Conservation (phyloP, 2,888 invertebrate species). For the Cotesia congregata region DNA sequence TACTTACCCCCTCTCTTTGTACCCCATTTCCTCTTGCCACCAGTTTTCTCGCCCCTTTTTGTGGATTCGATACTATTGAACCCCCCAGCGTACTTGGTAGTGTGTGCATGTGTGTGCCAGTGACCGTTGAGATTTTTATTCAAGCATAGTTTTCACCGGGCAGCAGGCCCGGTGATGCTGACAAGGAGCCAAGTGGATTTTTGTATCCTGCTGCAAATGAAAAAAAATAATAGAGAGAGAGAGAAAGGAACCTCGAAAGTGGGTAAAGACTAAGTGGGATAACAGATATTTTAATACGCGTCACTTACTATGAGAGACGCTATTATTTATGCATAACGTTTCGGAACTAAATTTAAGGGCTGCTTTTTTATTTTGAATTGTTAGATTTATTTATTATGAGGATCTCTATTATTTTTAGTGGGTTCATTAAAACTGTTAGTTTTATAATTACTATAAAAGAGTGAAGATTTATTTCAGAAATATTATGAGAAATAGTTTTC, state of each 20-base stretch:
- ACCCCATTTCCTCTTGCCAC: not conserved
- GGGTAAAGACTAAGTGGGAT: constrained; percentile 7
- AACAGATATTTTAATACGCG: constrained; percentile 32
- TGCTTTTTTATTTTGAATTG: not conserved
- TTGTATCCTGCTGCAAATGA: constrained; percentile 19
- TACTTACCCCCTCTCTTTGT: constrained; percentile 25
- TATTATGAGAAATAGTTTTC: too few relatives aligned
- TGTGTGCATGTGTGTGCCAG: constrained; percentile 31
- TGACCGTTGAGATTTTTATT: constrained; percentile 48
- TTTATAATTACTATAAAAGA: not conserved
- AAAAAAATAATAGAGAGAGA: not conserved
- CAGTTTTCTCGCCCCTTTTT: constrained; percentile 1
- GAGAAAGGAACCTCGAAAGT: not conserved
- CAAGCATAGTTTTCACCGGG: constrained; percentile 30
- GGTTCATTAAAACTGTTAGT: not conserved
- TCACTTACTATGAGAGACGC: constrained; percentile 31
- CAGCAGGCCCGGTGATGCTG: constrained; percentile 39
- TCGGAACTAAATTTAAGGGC: not conserved
- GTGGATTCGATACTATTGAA: constrained; percentile 1
- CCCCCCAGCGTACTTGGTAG: not conserved
- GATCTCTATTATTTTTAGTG: not conserved
- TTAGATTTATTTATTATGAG: not conserved
- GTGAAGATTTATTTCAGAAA: too few relatives aligned
- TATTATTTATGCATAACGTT: constrained; percentile 40
- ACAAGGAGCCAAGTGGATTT: constrained; percentile 43